Evolutionary conservation across 1,140 invertebrate genomes (phyloP).

Genomic region (Bathynomus jamesi): DNA sequence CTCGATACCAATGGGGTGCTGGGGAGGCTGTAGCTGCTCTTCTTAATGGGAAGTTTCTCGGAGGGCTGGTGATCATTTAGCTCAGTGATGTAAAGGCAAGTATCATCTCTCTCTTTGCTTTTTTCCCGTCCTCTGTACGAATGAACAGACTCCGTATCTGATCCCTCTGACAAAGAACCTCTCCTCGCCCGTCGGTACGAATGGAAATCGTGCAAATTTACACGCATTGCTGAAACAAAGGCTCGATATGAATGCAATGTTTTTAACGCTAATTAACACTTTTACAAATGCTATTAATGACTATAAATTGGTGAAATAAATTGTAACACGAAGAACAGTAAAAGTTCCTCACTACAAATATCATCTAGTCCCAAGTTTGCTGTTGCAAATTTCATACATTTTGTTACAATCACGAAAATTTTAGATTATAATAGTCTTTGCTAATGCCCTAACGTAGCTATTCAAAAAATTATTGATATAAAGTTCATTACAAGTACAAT

Average conservation of each 20-base stretch:
- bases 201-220: slow-evolving; percentile 32
- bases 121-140: background rate
- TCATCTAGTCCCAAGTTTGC: too few species aligned
- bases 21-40: slow-evolving; percentile 16
- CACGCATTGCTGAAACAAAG: slow-evolving; percentile 21
- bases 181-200: slow-evolving; percentile 32
- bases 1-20: slow-evolving; percentile 12
- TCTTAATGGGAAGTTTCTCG: background rate
- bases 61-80: background rate
- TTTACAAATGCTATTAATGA: background rate
- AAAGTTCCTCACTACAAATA: background rate
- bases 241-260: background rate
- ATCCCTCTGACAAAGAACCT: slow-evolving; percentile 32
- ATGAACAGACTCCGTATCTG: slow-evolving; percentile 25
- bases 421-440: too few species aligned
- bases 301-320: background rate
- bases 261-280: background rate
- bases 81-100: slow-evolving; percentile 18
- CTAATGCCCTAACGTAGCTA: too few species aligned
- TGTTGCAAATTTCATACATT: too few species aligned
- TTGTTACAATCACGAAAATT: too few species aligned
- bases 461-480: too few species aligned
- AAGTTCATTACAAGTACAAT: too few species aligned
- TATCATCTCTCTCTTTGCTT: slow-evolving; percentile 6
- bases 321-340: background rate